phyloP scores from a whole-genome alignment of 2,113 vertebrate species.

The Bubo scandiacus region DNA sequence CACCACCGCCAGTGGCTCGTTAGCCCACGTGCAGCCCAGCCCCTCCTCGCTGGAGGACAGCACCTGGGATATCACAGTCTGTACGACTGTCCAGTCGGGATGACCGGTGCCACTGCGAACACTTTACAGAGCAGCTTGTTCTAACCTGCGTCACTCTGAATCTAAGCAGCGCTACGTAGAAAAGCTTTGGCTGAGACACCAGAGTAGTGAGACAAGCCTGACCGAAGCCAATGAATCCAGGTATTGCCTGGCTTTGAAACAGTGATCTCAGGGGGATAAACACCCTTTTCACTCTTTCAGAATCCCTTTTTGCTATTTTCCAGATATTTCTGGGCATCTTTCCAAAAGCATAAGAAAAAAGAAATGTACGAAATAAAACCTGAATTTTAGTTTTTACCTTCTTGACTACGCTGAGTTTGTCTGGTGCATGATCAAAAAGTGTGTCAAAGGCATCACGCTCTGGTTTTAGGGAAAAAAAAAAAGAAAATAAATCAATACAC shows the following conservation, averaged over 20 bases:
- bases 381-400: conserved; percentile 70
- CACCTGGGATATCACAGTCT: background rate
- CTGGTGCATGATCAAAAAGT: conserved; percentile 85
- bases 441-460: conserved; percentile 89
- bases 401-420: conserved; percentile 87
- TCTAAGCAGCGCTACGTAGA: background rate
- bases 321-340: background rate
- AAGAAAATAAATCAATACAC: background rate
- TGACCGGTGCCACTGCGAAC: background rate
- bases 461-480: background rate
- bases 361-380: background rate
- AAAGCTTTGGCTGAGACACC: background rate
- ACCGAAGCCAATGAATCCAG: background rate
- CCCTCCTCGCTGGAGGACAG: background rate
- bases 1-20: accelerated
- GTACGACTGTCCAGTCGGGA: background rate
- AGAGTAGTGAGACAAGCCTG: background rate
- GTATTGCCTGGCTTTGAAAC: background rate
- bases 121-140: background rate
- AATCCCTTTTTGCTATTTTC: background rate
- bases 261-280: background rate
- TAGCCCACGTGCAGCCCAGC: background rate
- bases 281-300: background rate
- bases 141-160: background rate
- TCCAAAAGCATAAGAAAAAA: background rate